Conservation (phyloP, 1,140 invertebrate species). For the Dufourea novaeangliae region DNA sequence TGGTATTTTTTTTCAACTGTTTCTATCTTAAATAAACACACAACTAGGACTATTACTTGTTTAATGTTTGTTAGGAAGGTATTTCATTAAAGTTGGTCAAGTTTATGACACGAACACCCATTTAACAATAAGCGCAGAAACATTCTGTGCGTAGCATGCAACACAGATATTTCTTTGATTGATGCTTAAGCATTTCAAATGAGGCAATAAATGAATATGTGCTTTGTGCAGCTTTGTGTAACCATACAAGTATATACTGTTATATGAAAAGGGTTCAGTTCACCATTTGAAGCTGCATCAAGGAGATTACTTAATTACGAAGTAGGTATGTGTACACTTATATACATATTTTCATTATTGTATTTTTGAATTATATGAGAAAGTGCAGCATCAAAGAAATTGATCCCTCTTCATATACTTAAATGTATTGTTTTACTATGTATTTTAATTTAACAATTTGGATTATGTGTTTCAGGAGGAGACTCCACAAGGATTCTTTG, state of each 20-base stretch:
- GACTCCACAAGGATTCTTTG: conserved; percentile 99
- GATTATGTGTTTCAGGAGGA: conserved; percentile 94
- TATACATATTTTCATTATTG: conserved; percentile 72
- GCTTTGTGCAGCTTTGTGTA: conserved; percentile 59
- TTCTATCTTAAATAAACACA: neutral
- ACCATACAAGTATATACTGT: conserved; percentile 61
- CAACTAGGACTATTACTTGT: conserved; percentile 19
- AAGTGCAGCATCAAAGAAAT: conserved; percentile 80
- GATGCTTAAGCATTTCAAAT: conserved; percentile 54
- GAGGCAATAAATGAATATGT: conserved; percentile 51
- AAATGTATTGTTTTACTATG: neutral
- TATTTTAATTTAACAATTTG: conserved; percentile 41
- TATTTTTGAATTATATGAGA: conserved; percentile 55
- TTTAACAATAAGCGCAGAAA: conserved; percentile 21
- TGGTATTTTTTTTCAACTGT: neutral
- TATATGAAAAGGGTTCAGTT: conserved; percentile 81
- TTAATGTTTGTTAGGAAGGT: conserved; percentile 9
- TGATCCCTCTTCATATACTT: conserved; percentile 80
- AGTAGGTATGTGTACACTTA: conserved; percentile 80
- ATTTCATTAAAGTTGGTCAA: conserved; percentile 7
- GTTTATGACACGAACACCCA: conserved; percentile 7
- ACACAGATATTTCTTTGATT: conserved; percentile 45
- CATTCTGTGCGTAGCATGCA: conserved; percentile 52
- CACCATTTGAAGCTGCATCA: conserved; percentile 81
- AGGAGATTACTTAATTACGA: conserved; percentile 78